A percentile compares a stretch with the other conserved stretches of the same genome.
phyloP scores from a whole-genome alignment of 2,888 invertebrate species.

The Rhingia campestris region DNA sequence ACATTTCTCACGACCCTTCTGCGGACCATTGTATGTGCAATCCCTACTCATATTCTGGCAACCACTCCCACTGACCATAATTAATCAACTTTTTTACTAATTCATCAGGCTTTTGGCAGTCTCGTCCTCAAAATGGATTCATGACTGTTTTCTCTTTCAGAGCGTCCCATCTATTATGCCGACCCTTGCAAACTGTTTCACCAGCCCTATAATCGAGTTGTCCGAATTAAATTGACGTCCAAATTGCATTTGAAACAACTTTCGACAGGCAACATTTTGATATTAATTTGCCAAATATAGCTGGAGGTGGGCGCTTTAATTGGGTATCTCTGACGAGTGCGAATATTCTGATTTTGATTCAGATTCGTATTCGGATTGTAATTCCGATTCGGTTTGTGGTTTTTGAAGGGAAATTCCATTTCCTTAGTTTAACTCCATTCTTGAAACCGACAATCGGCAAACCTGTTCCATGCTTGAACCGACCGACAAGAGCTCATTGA shows the following conservation, averaged over 20 bases:
- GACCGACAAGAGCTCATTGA: background rate
- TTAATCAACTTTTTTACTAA: slow-evolving; percentile 67
- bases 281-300: too few relatives aligned
- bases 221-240: background rate
- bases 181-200: background rate
- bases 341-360: too few relatives aligned
- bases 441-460: slow-evolving; percentile 1
- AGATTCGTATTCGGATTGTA: background rate
- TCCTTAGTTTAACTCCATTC: slow-evolving; percentile 43
- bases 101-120: slow-evolving; percentile 55
- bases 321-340: too few relatives aligned
- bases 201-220: background rate
- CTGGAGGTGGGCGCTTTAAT: too few relatives aligned
- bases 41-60: slow-evolving; percentile 30
- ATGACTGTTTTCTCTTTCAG: background rate
- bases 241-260: too few relatives aligned
- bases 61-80: slow-evolving; percentile 49
- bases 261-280: too few relatives aligned
- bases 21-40: slow-evolving; percentile 42
- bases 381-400: slow-evolving; percentile 55
- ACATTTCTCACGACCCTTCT: slow-evolving; percentile 12
- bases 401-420: slow-evolving; percentile 47
- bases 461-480: background rate
- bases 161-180: slow-evolving; percentile 42
- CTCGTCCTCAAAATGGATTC: slow-evolving; percentile 40